These are phyloP conservation scores for Coleophora flavipennella DNA, from an alignment of 2,888 invertebrate genomes.

Conservation along the genomic window DNA sequence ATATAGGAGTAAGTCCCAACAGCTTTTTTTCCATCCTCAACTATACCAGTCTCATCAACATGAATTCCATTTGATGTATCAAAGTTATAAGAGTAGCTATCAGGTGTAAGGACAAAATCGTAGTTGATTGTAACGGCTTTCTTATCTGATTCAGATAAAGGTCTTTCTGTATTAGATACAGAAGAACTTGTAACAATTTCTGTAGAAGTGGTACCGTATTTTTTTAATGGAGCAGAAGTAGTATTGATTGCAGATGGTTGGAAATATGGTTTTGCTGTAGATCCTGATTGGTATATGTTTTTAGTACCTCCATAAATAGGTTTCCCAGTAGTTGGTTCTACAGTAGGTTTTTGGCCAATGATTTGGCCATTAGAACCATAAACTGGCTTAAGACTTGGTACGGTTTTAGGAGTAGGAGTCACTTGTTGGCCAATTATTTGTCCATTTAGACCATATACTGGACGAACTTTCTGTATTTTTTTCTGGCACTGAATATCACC, in stretches of 20 bases:
- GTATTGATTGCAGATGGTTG: conserved; percentile 1
- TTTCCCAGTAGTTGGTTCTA: neutral
- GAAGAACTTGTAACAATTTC: neutral
- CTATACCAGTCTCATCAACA: conserved; percentile 45
- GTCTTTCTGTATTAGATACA: conserved; percentile 23
- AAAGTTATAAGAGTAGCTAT: conserved; percentile 43
- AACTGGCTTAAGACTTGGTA: neutral
- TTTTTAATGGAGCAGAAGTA: neutral
- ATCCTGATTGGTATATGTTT: neutral
- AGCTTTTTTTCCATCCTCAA: conserved; percentile 43
- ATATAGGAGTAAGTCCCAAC: conserved; percentile 49
- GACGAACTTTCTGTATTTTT: too few relatives aligned
- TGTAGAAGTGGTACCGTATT: conserved; percentile 1
- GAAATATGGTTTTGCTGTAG: conserved; percentile 1
- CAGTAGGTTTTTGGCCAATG: neutral
- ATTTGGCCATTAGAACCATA: neutral
- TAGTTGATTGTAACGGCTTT: conserved; percentile 43
- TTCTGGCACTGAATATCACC: too few relatives aligned
- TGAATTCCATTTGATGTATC: conserved; percentile 59
- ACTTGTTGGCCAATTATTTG: neutral
- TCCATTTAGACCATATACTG: too few relatives aligned
- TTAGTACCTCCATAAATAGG: neutral
- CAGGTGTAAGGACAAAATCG: conserved; percentile 36
- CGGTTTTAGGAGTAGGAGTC: neutral
- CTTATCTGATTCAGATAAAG: conserved; percentile 37